phyloP scores from a whole-genome alignment of 2,888 invertebrate species.

The Helicoverpa assulta region DNA sequence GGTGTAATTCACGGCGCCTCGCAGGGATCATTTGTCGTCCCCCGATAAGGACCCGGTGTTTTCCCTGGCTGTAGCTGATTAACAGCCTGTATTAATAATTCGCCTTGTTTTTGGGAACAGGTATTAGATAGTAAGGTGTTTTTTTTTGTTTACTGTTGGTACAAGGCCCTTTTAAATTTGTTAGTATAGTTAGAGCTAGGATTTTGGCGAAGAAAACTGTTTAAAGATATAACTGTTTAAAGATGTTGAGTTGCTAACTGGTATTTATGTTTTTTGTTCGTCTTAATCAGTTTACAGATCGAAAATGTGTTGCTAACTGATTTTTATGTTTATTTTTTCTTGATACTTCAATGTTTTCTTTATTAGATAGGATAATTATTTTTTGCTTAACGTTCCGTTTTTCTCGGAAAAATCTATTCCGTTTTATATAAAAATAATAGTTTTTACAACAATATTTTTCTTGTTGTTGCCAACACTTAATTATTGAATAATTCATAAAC shows the following conservation, averaged over 20 bases:
- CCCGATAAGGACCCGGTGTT: constrained; percentile 69
- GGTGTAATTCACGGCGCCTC: constrained; percentile 73
- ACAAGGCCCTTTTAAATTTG: not conserved
- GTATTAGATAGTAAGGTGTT: not conserved
- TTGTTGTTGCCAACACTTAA: not conserved
- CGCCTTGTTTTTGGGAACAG: constrained; percentile 9
- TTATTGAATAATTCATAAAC: not conserved
- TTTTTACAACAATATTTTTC: not conserved
- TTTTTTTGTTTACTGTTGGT: not conserved
- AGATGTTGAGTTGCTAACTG: no score
- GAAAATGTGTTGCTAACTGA: no score
- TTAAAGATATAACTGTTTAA: no score
- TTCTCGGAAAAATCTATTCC: no score
- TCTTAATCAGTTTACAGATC: no score
- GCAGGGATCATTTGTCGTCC: constrained; percentile 74
- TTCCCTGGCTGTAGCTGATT: constrained; percentile 50
- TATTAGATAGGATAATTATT: no score
- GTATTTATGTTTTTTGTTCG: no score
- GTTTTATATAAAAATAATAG: no score
- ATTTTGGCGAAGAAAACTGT: not conserved
- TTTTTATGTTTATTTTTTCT: no score
- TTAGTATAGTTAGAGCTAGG: not conserved
- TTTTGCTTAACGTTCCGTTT: no score
- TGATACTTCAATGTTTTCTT: no score
- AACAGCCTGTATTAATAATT: constrained; percentile 41